Conservation (phyloP, 2,113 vertebrate genomes). For the Cyphomyrus plagiostoma region DNA sequence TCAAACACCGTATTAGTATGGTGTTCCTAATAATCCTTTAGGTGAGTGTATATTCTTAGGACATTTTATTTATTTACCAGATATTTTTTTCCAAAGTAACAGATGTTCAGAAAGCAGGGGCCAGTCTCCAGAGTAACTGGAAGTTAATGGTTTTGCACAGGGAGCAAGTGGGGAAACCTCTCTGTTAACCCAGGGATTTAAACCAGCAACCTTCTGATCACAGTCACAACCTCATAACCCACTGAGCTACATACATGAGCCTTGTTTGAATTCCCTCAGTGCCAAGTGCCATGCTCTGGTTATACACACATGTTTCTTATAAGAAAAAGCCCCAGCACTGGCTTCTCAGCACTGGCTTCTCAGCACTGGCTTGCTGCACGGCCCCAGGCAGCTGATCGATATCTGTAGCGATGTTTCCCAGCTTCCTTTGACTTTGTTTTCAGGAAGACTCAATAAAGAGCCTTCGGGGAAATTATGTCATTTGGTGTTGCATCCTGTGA, state of each 20-base stretch:
- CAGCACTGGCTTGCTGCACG: conserved; percentile 20
- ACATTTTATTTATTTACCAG: not conserved
- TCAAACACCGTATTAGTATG: too few species aligned
- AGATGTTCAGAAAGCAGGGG: not conserved
- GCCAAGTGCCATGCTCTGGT: not conserved
- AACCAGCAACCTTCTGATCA: not conserved
- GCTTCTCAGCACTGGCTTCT: too few species aligned
- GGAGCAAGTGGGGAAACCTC: not conserved
- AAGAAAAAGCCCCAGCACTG: not conserved
- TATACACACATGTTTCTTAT: not conserved
- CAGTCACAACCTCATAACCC: not conserved
- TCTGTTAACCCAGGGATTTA: not conserved
- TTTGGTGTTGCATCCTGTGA: conserved; percentile 39
- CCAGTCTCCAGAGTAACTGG: not conserved
- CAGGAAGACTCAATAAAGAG: conserved; percentile 63
- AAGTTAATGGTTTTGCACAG: not conserved
- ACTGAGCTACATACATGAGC: not conserved
- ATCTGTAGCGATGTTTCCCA: conserved; percentile 42
- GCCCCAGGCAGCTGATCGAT: conserved; percentile 60
- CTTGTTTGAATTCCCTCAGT: not conserved
- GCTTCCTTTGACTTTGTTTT: conserved; percentile 65
- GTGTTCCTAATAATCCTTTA: too few species aligned
- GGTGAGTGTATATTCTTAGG: not conserved
- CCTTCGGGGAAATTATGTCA: conserved; percentile 56
- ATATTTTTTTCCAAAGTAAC: not conserved